Base-by-base conservation (phyloP, 2,113 vertebrate genomes). In the Baryphthengus martii region DNA sequence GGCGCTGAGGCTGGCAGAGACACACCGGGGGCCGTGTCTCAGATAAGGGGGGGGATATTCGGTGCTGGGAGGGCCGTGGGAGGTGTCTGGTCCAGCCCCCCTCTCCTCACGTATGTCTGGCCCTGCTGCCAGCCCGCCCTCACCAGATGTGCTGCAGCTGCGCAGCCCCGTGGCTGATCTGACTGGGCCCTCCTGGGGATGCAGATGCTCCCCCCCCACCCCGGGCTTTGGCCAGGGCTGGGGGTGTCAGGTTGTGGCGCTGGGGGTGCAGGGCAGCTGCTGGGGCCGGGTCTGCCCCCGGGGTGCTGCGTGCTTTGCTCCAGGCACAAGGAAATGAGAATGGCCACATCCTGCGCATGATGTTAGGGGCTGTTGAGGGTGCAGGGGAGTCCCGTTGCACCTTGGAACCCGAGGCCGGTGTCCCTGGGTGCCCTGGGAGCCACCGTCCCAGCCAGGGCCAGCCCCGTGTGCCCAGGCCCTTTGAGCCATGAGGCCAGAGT, bases 91-190 rank as follows among this genome's bases (percentile, higher is more conserved):
- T 21, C 44, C 70, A 7, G 39, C 65, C 70, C 3, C 47, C 62
- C 81, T 42, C 68, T 80, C 47, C 82, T 29, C 53, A 13, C 18
- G 1, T 4, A 9, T 8, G 78, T 85, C 89, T 8, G 1, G 73
- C 85, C 65, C 53, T 3, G 5, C 56, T 8, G 3, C 40, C 5
- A 1, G 39, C 70, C 76, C 8, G 6, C 49, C 70, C 70, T 70
- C 4, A 0, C 86, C 95, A 95, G 94, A 90, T 95, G 95, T 95
- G 92, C 49, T 72, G 89, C 94, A 95, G 94, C 89, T 94, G 94
- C 0, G 0, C 11, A 1, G 77, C 80, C 76, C 19, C 4, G 2
- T 37, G 70, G 49, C 86, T 1, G 11, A 62, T 61, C 33, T 0
- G 11, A 33, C 65, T 55, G 67, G 31, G 67, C 52, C 31, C 37